Percentiles rank a stretch among this genome's conserved stretches.
Conservation (phyloP, 2,888 invertebrate genomes). For the Drosophila peninsularis region DNA sequence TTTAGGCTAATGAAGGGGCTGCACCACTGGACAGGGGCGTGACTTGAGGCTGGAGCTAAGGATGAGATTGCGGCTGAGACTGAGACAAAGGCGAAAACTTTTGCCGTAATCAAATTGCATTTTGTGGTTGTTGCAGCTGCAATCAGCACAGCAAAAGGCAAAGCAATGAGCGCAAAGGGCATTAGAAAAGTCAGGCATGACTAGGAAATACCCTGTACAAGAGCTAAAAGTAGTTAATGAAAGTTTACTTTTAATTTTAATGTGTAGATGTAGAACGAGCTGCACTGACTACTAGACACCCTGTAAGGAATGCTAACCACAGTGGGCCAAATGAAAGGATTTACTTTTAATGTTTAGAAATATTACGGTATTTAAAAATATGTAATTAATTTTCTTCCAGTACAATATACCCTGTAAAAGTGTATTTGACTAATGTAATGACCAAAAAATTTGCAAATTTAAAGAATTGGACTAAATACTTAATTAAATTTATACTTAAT, state of each 20-base stretch:
- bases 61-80: slow-evolving; percentile 50
- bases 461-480: too few relatives aligned
- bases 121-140: slow-evolving; percentile 61
- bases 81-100: slow-evolving; percentile 65
- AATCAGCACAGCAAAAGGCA: slow-evolving; percentile 56
- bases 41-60: background rate
- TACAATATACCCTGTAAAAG: too few relatives aligned
- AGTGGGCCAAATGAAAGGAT: too few relatives aligned
- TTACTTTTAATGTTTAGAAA: too few relatives aligned
- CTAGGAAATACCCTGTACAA: slow-evolving; percentile 9
- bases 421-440: too few relatives aligned
- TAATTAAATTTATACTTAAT: too few relatives aligned
- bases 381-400: too few relatives aligned
- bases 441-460: too few relatives aligned
- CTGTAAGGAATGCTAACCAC: background rate
- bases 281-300: background rate
- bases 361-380: too few relatives aligned
- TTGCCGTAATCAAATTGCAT: slow-evolving; percentile 76
- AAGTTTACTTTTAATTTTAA: background rate
- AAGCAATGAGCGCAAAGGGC: background rate
- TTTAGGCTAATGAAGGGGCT: slow-evolving; percentile 70
- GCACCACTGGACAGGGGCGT: background rate
- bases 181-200: background rate
- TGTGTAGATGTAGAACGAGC: background rate
- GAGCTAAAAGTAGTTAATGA: too few relatives aligned